Evolutionary conservation across 1,140 invertebrate genomes (phyloP).

Genomic region (Drosophila subobscura): DNA sequence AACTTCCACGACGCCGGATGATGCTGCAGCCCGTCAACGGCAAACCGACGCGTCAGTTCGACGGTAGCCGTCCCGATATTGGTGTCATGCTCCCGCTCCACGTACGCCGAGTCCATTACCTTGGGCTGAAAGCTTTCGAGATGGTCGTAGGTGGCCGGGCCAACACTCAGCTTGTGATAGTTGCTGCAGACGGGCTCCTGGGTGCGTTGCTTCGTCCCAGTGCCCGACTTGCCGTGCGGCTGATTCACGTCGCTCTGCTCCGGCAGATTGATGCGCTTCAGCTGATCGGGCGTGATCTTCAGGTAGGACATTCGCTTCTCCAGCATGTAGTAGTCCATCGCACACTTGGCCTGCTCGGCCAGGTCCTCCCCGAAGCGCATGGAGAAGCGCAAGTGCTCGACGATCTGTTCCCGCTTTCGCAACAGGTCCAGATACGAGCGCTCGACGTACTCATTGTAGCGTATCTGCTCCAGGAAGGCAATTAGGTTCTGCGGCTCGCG

Average conservation of each 20-base stretch:
- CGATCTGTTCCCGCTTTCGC: conserved; percentile 68
- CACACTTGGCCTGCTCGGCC: conserved; percentile 77
- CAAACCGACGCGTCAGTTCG: conserved; percentile 81
- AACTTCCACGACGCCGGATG: conserved; percentile 93
- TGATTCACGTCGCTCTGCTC: conserved; percentile 52
- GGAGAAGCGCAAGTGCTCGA: conserved; percentile 71
- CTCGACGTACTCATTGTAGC: conserved; percentile 78
- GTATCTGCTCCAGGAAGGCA: conserved; percentile 92
- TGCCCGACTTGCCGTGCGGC: conserved; percentile 7
- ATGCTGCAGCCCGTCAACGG: conserved; percentile 86
- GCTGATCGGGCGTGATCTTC: conserved; percentile 65
- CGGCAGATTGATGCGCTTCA: conserved; percentile 67
- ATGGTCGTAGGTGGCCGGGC: conserved; percentile 89
- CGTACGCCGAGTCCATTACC: conserved; percentile 86
- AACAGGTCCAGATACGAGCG: conserved; percentile 68
- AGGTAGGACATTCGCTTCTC: conserved; percentile 72
- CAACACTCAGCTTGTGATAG: conserved; percentile 77
- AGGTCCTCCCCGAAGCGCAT: conserved; percentile 74
- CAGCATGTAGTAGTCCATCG: conserved; percentile 72
- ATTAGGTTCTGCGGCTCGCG: conserved; percentile 91
- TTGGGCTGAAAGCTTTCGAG: conserved; percentile 89
- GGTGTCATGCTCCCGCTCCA: conserved; percentile 87
- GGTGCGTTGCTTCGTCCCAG: conserved; percentile 16
- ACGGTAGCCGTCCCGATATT: conserved; percentile 88
- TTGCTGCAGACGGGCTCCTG: conserved; percentile 87